Base-by-base conservation (phyloP, 1,140 invertebrate genomes). In the Heliconius nattereri region DNA sequence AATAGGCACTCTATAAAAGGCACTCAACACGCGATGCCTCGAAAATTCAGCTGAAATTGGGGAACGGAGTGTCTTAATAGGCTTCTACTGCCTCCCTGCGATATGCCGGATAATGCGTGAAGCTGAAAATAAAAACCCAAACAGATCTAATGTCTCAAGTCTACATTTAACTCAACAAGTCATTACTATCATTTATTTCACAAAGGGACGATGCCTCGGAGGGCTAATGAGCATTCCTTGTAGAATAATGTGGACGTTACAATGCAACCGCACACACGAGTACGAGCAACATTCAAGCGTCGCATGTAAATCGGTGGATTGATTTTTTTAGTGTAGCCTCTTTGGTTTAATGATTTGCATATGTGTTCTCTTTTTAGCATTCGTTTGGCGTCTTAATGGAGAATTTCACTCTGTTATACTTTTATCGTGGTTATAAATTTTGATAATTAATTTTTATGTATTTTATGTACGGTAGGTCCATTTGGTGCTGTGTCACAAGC, bases 211-310 rank as follows among this genome's bases (percentile, higher is more conserved):
- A 75, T 29, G 52, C 76, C 77, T 78, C 72, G 60, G 54, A 81
- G 80, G 80, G 74, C 80, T 81, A 81, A 81, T 78, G 80, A 81
- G 80, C 77, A 76, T 76, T 66, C 80, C 80, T 81, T 78, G 60
- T 78, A 76, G 80, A 81, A 81, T 81, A 81, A 81, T 78, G 80
- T 81, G 49, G 80, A 78, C 73, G 80, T 81, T 78, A 81, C 77
- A 81, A 81, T 78, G 71, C 71, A 60, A 78, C 49, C 29, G 77
- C 77, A 73, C 71, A 76, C 78, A 45, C 40, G 40, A 45, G 40
- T 16, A 45, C 5, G 3, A 45, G 40, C 40, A 75, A 75, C 71
- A 73, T 76, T 72, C 80, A 78, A 81, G 76, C 80, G 66, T 78
- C 73, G 80, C 80, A 81, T 81, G 77, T 81, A 78, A 81, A 81